Base-by-base conservation (phyloP, 2,888 invertebrate genomes). In the Hypena proboscidalis region DNA sequence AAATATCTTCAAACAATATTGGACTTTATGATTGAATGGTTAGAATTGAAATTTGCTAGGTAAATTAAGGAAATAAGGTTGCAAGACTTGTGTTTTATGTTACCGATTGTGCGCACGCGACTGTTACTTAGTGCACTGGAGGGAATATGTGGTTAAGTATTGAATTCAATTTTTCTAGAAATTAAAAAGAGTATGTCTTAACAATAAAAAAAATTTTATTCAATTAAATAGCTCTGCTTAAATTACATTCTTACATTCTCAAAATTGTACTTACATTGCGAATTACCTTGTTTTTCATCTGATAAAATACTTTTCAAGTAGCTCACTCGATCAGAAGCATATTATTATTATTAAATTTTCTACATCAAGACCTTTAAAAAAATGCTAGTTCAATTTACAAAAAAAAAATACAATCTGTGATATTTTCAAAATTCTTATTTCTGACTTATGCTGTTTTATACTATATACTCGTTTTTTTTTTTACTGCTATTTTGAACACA, bases 81-180 rank as follows among this genome's bases (percentile, higher is more conserved):
- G 58, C 57, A 22, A 42, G 29, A 29, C 31, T 42, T 45, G 42
- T 57, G 46, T 38, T 33, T 20, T 19, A 44, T 45, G 45, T 56
- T 49, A 56, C 38, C 35, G 46, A 47, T 52, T 64, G 47, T 66
- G 73, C 68, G 76, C 79, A 80, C 76, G 79, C 78, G 74, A 77
- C 68, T 52, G 59, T 14, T 35, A 20, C 29, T 34, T 33, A 27
- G 29, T 13, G 15, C 33, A 14, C 11, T 27, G 11, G 20, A 25
- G 14, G 46, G 42, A 59, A 64, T 7, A 33, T 46, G 37, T 14
- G 13, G 11, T 33, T 74, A 78, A 69, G 66, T 62, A 7, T 9
- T 4, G 5, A 29, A 45, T 26, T 14, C 0, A n/a, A n/a, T 4
- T 32, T 49, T 48, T 36, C 2, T 5, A 6, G 39, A 10, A 9